Evolutionary conservation across 2,888 invertebrate genomes (phyloP).

Genomic region (Trissolcus brochymenae): DNA sequence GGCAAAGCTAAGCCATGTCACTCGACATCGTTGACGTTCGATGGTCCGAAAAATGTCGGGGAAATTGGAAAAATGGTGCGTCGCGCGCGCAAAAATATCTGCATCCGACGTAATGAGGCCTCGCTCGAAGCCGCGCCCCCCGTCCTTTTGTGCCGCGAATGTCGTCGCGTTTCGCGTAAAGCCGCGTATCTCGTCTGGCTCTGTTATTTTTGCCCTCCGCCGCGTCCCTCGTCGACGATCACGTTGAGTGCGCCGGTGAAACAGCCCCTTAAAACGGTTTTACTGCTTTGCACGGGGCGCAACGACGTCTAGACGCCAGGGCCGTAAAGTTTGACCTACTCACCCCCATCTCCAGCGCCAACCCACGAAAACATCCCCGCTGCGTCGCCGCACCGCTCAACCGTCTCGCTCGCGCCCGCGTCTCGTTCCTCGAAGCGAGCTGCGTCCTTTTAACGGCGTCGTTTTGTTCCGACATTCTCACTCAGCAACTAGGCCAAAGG

Average conservation of each 20-base stretch:
- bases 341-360: constrained; percentile 66
- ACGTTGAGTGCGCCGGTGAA: constrained; percentile 74
- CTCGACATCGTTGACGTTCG: constrained; percentile 54
- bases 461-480: constrained; percentile 15
- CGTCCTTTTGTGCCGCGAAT: constrained; percentile 44
- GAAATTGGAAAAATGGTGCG: constrained; percentile 55
- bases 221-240: constrained; percentile 45
- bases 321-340: constrained; percentile 77
- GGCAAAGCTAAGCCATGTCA: constrained; percentile 49
- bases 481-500: constrained; percentile 54
- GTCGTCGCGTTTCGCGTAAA: constrained; percentile 54
- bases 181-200: constrained; percentile 47
- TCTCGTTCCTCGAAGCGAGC: constrained; percentile 4
- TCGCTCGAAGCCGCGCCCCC: constrained; percentile 31
- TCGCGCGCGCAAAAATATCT: constrained; percentile 50
- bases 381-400: constrained; percentile 13
- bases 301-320: constrained; percentile 76
- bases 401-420: not conserved
- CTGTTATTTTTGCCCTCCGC: constrained; percentile 19
- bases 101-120: constrained; percentile 58
- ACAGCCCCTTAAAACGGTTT: constrained; percentile 76
- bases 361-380: constrained; percentile 30
- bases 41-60: constrained; percentile 55
- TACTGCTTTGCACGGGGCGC: constrained; percentile 74
- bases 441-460: constrained; percentile 6